These are phyloP conservation scores for Cheilosia scutellata DNA, from an alignment of 2,888 invertebrate species.

Conservation along the genomic window DNA sequence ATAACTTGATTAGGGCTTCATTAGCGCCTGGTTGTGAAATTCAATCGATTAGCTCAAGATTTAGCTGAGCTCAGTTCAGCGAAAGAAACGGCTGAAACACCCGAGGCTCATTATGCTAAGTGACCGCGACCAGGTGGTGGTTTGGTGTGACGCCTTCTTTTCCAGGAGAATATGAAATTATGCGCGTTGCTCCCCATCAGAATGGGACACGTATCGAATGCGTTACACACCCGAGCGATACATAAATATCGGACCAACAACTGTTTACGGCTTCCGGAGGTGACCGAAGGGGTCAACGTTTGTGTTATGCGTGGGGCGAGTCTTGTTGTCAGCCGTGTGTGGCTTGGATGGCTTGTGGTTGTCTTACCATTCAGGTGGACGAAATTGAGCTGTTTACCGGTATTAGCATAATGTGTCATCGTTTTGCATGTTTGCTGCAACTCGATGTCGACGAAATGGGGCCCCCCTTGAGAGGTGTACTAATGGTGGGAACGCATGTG, in stretches of 20 bases:
- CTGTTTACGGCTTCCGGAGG: slow-evolving; percentile 73
- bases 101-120: slow-evolving; percentile 66
- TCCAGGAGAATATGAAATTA: slow-evolving; percentile 65
- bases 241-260: slow-evolving; percentile 23
- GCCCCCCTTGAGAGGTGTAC: neutral
- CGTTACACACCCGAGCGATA: slow-evolving; percentile 16
- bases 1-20: slow-evolving; percentile 75
- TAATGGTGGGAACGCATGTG: slow-evolving; percentile 49
- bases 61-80: slow-evolving; percentile 26
- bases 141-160: slow-evolving; percentile 51
- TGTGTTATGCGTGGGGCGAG: slow-evolving; percentile 65
- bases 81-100: slow-evolving; percentile 30
- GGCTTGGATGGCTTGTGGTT: slow-evolving; percentile 31
- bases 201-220: slow-evolving; percentile 48
- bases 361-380: slow-evolving; percentile 35
- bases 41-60: slow-evolving; percentile 56
- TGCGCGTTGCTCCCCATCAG: slow-evolving; percentile 41
- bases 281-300: slow-evolving; percentile 68
- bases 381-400: slow-evolving; percentile 72
- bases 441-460: neutral
- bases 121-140: slow-evolving; percentile 65
- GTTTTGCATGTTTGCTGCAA: slow-evolving; percentile 57
- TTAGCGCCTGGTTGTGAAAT: slow-evolving; percentile 75
- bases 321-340: slow-evolving; percentile 28
- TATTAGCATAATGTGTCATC: slow-evolving; percentile 74